Base-by-base conservation (phyloP, 2,113 vertebrate species). In the Strix aluco region DNA sequence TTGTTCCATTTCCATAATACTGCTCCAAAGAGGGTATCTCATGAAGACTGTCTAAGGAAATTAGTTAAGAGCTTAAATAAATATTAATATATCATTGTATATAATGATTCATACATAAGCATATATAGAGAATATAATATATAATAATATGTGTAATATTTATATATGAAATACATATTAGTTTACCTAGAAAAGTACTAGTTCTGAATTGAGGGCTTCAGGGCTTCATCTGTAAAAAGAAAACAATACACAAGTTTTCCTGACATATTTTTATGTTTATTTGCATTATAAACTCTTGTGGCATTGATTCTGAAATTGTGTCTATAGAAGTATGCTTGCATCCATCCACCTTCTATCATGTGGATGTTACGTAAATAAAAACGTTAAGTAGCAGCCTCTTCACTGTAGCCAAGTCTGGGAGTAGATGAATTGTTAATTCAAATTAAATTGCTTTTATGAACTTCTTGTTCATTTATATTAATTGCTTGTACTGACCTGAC, bases 391-490 rank as follows among this genome's bases (percentile, higher is more conserved):
- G 54, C 58, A 92, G 42, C 51, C 9, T 65, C 32, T 77, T 73
- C 61, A 61, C 66, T 72, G 58, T 29, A 70, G 62, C 36, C 44
- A 90, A 85, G 49, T 42, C 55, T 88, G 74, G 58, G 62, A 92
- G 74, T 52, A 65, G 81, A 88, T 66, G 32, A 95, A 85, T 81
- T 94, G 92, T 92, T 95, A 96, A 95, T 94, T 91, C 78, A 93
- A 92, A 71, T 89, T 84, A 95, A 96, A 94, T 96, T 95, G 78
- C 81, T 94, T 95, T 97, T 92, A 92, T 95, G 89, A 91, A 92
- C 92, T 96, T 95, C 89, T 89, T 92, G 86, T 95, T 96, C 95
- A 90, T 92, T 95, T 96, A 62, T 96, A 91, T 96, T 94, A 95
- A 94, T 95, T 97, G 84, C 89, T 94, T 95, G 81, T 95, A 36